phyloP scores from a whole-genome alignment of 2,888 invertebrate species.

The Caenorhabditis sp. region DNA sequence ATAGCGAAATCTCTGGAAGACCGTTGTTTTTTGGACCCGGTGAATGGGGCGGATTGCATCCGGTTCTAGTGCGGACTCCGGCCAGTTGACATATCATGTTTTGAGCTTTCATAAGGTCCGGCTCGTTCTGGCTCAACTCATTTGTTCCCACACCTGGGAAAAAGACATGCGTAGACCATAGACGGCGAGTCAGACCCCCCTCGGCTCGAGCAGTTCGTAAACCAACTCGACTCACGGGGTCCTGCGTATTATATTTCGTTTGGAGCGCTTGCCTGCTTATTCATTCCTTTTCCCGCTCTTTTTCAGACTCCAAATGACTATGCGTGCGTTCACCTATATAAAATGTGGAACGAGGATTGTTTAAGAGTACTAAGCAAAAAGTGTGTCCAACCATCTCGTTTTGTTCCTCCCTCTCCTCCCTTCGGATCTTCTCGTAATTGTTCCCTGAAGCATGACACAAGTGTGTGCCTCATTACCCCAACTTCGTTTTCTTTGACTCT shows the following conservation, averaged over 20 bases:
- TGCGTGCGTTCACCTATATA: background rate
- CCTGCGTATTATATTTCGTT: constrained; percentile 50
- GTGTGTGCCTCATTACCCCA: constrained; percentile 46
- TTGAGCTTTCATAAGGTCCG: background rate
- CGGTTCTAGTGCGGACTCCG: too few species aligned
- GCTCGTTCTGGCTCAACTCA: background rate
- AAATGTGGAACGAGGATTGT: background rate
- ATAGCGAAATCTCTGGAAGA: too few species aligned
- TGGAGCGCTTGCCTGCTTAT: constrained; percentile 15
- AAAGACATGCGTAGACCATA: constrained; percentile 10
- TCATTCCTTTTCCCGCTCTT: constrained; percentile 1
- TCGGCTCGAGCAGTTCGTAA: too few species aligned
- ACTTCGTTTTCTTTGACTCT: constrained; percentile 6
- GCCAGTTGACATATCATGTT: constrained; percentile 30
- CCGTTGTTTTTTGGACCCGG: too few species aligned
- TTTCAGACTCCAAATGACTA: constrained; percentile 16
- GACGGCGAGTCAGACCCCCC: constrained; percentile 8
- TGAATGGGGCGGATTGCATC: too few species aligned
- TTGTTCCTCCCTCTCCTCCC: constrained; percentile 3
- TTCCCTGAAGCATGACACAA: constrained; percentile 44
- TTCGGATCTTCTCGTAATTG: constrained; percentile 43
- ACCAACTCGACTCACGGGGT: constrained; percentile 23
- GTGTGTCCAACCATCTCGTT: background rate
- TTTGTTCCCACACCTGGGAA: constrained; percentile 37
- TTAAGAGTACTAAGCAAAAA: background rate